Evolutionary conservation across 35 echinoderm and acorn worm species (phyloP).

Genomic region (Heliocidaris erythrogramma): DNA sequence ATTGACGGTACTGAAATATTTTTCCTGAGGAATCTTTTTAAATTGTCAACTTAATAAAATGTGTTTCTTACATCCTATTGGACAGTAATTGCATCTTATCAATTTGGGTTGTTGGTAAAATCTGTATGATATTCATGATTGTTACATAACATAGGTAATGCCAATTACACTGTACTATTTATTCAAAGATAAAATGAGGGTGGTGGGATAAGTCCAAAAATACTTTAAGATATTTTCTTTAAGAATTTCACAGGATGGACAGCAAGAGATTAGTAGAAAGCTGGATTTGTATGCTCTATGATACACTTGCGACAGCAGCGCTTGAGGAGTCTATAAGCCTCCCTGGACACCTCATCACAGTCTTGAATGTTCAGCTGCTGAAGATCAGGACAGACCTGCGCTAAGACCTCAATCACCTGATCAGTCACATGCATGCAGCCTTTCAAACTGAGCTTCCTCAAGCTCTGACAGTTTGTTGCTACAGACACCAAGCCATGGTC

Average conservation of each 20-base stretch:
- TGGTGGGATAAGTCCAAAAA: not conserved
- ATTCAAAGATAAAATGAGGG: not conserved
- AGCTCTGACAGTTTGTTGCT: conserved; percentile 72
- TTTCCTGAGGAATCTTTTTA: not conserved
- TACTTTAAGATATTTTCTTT: not conserved
- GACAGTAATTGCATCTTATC: not conserved
- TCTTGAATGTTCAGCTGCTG: conserved; percentile 99
- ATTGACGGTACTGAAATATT: not conserved
- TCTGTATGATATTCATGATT: not conserved
- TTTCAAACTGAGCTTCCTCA: conserved; percentile 90
- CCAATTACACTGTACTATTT: not conserved
- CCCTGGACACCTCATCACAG: conserved; percentile 73
- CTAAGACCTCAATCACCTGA: conserved; percentile 65
- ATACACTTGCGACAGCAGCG: conserved; percentile 89
- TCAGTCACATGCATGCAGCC: conserved; percentile 77
- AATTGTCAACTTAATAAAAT: not conserved
- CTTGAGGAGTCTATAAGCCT: conserved; percentile 84
- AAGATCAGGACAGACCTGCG: conserved; percentile 84
- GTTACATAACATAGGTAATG: not conserved
- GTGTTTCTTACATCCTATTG: not conserved
- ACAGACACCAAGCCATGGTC: conserved; percentile 80
- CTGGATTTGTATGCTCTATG: conserved; percentile 98
- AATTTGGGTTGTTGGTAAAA: not conserved
- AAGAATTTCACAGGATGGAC: not conserved
- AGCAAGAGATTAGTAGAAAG: conserved; percentile 74